Evolutionary conservation across 2,113 vertebrate genomes (phyloP).

Genomic region (Pipa parva): DNA sequence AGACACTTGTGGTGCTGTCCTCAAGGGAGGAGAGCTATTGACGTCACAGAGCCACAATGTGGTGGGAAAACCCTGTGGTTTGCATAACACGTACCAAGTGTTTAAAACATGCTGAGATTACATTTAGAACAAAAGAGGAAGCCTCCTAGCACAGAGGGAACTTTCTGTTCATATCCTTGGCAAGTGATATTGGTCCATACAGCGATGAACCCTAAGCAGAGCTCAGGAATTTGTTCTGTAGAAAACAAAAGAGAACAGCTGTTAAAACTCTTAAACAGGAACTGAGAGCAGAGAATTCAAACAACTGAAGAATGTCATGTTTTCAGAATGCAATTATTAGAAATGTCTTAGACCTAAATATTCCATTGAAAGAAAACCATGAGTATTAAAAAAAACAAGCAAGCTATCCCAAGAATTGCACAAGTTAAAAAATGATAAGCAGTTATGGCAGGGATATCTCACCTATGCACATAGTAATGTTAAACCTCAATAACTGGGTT

Average conservation of each 20-base stretch:
- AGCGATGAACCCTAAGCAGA: slow-evolving; percentile 52
- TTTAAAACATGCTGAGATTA: slow-evolving; percentile 41
- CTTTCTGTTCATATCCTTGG: slow-evolving; percentile 51
- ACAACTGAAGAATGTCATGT: slow-evolving; percentile 21
- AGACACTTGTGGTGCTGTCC: slow-evolving; percentile 17
- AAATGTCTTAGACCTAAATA: too few species aligned
- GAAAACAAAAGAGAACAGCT: slow-evolving; percentile 61
- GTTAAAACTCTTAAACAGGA: slow-evolving; percentile 48
- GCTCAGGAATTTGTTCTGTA: slow-evolving; percentile 46
- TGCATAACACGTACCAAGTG: slow-evolving; percentile 14
- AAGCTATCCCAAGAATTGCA: too few species aligned
- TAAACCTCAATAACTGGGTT: too few species aligned
- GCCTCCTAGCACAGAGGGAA: slow-evolving; percentile 14
- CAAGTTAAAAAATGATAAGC: too few species aligned
- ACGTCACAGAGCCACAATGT: slow-evolving; percentile 18
- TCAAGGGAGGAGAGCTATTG: not conserved
- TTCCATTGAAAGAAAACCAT: too few species aligned
- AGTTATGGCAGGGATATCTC: too few species aligned
- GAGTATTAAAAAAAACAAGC: too few species aligned
- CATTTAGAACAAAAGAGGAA: slow-evolving; percentile 19
- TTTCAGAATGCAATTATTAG: too few species aligned
- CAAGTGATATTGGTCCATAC: slow-evolving; percentile 48
- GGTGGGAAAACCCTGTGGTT: slow-evolving; percentile 39
- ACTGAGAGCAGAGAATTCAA: slow-evolving; percentile 24
- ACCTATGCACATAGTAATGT: too few species aligned